Base-by-base conservation (phyloP, 2,888 invertebrate genomes). In the Sepioteuthis lessoniana region DNA sequence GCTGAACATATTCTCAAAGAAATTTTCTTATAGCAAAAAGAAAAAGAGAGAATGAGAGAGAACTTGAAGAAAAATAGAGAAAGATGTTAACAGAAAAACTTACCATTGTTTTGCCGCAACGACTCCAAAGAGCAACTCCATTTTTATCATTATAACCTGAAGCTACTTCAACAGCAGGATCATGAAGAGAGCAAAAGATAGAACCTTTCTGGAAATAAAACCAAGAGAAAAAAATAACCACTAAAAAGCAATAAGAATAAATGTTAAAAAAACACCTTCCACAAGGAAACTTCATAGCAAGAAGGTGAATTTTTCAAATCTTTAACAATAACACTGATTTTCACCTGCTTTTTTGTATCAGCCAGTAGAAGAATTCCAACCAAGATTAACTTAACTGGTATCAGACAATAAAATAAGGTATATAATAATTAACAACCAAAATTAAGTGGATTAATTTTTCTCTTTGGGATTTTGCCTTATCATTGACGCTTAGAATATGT, bases 61-160 rank as follows among this genome's bases (percentile, higher is more conserved):
- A 42, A 13, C 13, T 13, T 35, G 91, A 97, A 94, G 94, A 21
- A 91, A 46, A 42, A 38, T 35, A 21, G 8, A 21, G 5, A 50
- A 31, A 91, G 38, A 91, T 55, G 21, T 5, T 5, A 35, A 76
- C 76, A 16, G n/a, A 76, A 31, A 90, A 21, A 90, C 38, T 35
- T 60, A 99, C 97, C 95, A 98, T 97, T 94, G 98, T 98, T 97
- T 98, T 98, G 91, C 99, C 99, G 95, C 98, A 98, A 96, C 98
- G 98, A 0, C 98, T 98, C 98, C 98, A 99, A 35, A 99, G 96
- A 0, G 99, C 98, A 25, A 98, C 97, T 94, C 98, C 98, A 94
- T 98, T 97, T 94, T 98, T 98, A 95, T 98, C 98, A 97, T 98
- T 98, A 96, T 98, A 98, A 0, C 98, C 98, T 19, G 97, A 95